Evolutionary conservation across 1,140 invertebrate genomes (phyloP).

Genomic region (Mycetomoellerius zeteki): DNA sequence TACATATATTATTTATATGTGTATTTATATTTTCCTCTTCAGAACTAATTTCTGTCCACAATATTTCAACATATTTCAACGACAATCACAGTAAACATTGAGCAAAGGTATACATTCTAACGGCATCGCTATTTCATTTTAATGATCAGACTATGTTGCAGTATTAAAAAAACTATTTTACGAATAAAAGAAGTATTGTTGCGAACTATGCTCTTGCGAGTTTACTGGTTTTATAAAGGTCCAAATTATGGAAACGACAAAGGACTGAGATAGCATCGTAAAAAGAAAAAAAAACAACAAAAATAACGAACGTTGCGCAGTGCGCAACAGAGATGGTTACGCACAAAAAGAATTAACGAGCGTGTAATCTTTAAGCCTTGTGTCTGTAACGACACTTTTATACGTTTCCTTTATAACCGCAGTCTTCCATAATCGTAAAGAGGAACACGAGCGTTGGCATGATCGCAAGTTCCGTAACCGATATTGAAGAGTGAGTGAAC

Average conservation of each 20-base stretch:
- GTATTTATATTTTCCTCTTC: neutral
- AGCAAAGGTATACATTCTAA: neutral
- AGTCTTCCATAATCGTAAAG: slow-evolving; percentile 72
- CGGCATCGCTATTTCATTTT: slow-evolving; percentile 26
- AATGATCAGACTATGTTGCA: slow-evolving; percentile 17
- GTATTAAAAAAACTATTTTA: slow-evolving; percentile 31
- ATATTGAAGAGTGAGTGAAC: slow-evolving; percentile 36
- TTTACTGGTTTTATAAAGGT: slow-evolving; percentile 22
- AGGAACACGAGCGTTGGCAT: slow-evolving; percentile 18
- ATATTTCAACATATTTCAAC: slow-evolving; percentile 30
- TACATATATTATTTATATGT: neutral
- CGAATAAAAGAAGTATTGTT: slow-evolving; percentile 40
- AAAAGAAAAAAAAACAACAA: slow-evolving; percentile 54
- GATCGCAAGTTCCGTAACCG: slow-evolving; percentile 26
- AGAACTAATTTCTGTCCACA: neutral
- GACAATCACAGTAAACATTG: neutral
- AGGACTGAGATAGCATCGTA: slow-evolving; percentile 28
- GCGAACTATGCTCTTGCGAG: neutral
- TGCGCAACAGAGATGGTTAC: neutral
- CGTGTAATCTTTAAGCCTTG: slow-evolving; percentile 55
- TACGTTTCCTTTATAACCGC: slow-evolving; percentile 71
- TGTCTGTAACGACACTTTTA: slow-evolving; percentile 72
- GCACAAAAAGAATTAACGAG: slow-evolving; percentile 72
- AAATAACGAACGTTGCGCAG: slow-evolving; percentile 51
- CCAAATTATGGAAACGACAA: slow-evolving; percentile 48